Percentiles rank a stretch among this genome's conserved stretches.
Evolutionary conservation across 2,888 invertebrate genomes (phyloP).

Genomic region (Idaea straminata): DNA sequence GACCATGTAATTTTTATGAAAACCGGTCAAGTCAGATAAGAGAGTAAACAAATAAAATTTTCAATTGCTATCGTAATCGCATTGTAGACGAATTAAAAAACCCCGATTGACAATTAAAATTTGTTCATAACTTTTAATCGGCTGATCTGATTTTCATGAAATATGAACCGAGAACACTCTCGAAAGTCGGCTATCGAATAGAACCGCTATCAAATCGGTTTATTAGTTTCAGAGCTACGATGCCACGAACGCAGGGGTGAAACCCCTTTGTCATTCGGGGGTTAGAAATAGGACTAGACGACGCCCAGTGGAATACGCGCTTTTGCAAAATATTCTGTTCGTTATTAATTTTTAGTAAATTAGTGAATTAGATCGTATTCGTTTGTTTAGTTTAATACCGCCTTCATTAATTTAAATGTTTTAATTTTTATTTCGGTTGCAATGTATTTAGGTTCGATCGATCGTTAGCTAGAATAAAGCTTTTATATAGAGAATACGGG

Average conservation of each 20-base stretch:
- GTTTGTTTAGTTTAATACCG: conserved; percentile 33
- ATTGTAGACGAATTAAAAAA: not conserved
- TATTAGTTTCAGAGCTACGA: no score
- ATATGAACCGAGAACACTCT: not conserved
- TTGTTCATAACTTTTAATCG: no score
- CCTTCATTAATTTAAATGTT: conserved; percentile 24
- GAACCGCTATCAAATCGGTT: no score
- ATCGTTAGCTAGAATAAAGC: conserved; percentile 4
- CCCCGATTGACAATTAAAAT: not conserved
- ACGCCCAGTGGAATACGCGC: conserved; percentile 46
- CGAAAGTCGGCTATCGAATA: not conserved
- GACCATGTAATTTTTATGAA: not conserved
- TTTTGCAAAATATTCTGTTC: conserved; percentile 73
- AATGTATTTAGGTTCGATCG: conserved; percentile 18
- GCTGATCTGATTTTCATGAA: not conserved
- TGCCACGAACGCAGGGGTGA: no score
- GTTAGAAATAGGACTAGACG: conserved; percentile 35
- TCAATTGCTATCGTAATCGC: not conserved
- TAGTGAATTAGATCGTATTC: conserved; percentile 20
- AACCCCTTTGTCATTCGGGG: no score
- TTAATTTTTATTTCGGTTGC: conserved; percentile 18
- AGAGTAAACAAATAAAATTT: not conserved
- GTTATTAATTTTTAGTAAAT: conserved; percentile 40
- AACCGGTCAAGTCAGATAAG: not conserved
- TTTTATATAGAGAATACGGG: conserved; percentile 20